Conservation (phyloP, 1,140 invertebrate species). For the Solenopsis fugax region DNA sequence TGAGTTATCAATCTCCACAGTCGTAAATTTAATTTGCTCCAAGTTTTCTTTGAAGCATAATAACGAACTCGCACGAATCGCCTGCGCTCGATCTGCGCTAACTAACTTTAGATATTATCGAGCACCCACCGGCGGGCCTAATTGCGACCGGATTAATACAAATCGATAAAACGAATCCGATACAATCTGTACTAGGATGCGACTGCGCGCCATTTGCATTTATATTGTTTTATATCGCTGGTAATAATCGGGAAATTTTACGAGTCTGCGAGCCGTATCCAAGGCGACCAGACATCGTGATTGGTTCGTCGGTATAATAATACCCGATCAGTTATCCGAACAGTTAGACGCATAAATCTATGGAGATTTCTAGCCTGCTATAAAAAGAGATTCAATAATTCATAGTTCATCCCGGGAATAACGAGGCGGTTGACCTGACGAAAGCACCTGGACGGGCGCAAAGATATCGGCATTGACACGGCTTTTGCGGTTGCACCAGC, state of each 20-base stretch:
- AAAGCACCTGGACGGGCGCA: conserved; percentile 66
- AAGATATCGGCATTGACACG: conserved; percentile 63
- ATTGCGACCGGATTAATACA: conserved; percentile 43
- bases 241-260: conserved; percentile 49
- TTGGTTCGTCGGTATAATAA: conserved; percentile 56
- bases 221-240: conserved; percentile 58
- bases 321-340: conserved; percentile 12
- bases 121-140: conserved; percentile 4
- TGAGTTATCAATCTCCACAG: conserved; percentile 16
- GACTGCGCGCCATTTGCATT: conserved; percentile 42
- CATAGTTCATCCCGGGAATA: conserved; percentile 37
- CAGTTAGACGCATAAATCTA: conserved; percentile 31
- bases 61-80: conserved; percentile 38
- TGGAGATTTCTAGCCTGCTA: conserved; percentile 6
- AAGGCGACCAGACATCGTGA: neutral
- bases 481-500: conserved; percentile 69
- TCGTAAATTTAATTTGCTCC: conserved; percentile 49
- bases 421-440: conserved; percentile 66
- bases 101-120: conserved; percentile 51
- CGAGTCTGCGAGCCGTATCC: conserved; percentile 18
- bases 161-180: conserved; percentile 47
- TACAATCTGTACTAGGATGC: conserved; percentile 31
- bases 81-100: conserved; percentile 5
- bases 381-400: conserved; percentile 59
- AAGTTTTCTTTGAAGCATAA: conserved; percentile 36